A percentile compares a stretch with the other conserved stretches of the same genome.
Evolutionary conservation across 2,797 vertebrate species (phyloP).

Genomic region (Poecilia picta): DNA sequence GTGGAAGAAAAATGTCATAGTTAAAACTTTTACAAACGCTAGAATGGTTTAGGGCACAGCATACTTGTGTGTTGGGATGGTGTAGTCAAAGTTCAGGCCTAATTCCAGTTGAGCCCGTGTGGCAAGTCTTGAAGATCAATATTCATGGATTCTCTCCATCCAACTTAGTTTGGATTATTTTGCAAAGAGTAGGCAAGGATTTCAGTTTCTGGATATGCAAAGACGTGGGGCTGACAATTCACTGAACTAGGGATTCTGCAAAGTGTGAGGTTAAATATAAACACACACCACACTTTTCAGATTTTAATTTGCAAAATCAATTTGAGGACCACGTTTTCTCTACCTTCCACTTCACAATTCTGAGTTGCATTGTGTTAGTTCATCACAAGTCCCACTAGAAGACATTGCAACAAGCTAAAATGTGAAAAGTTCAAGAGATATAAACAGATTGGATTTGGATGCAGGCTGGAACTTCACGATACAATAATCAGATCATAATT

Average conservation of each 20-base stretch:
- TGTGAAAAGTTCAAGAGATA: neutral
- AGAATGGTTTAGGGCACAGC: neutral
- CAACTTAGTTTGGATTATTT: neutral
- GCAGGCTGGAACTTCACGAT: neutral
- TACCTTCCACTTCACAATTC: neutral
- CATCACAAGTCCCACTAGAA: neutral
- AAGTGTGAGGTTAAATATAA: neutral
- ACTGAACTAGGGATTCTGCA: neutral
- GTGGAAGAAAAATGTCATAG: neutral
- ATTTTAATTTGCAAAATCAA: neutral
- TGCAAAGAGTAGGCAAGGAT: neutral
- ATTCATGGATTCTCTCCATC: neutral
- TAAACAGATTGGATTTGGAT: neutral
- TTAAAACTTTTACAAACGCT: neutral
- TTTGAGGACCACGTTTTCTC: neutral
- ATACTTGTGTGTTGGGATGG: neutral
- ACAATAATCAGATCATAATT: slow-evolving; percentile 6
- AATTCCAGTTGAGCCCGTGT: neutral
- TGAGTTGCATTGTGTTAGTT: neutral
- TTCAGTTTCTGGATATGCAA: neutral
- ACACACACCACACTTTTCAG: neutral
- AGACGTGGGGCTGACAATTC: neutral
- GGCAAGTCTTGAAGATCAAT: neutral
- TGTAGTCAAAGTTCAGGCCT: neutral
- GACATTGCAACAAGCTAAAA: neutral